A percentile compares a stretch with the other conserved stretches of the same genome.
phyloP scores from a whole-genome alignment of 2,797 vertebrate genomes.

The Sebastes matsubarae region DNA sequence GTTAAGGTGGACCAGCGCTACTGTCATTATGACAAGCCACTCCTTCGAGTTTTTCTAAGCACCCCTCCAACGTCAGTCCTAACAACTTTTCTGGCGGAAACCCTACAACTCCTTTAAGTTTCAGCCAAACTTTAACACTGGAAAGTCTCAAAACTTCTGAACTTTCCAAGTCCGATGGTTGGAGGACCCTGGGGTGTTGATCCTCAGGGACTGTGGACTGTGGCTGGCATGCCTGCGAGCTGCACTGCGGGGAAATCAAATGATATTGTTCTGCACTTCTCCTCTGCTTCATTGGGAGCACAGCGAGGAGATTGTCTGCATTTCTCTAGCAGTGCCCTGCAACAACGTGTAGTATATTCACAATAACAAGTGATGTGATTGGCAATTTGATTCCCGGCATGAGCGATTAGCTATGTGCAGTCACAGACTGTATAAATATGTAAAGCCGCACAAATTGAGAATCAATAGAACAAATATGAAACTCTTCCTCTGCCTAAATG shows the following conservation, averaged over 20 bases:
- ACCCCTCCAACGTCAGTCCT: too few relatives aligned
- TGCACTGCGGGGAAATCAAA: slow-evolving; percentile 59
- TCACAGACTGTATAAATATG: slow-evolving; percentile 29
- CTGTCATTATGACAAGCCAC: too few relatives aligned
- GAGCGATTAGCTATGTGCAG: slow-evolving; percentile 27
- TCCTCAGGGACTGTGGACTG: slow-evolving; percentile 43
- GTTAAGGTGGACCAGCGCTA: too few relatives aligned
- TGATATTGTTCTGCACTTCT: slow-evolving; percentile 59
- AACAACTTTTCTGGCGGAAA: too few relatives aligned
- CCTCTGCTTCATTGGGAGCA: slow-evolving; percentile 33
- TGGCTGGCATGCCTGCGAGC: slow-evolving; percentile 48
- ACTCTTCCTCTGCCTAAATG: slow-evolving; percentile 34
- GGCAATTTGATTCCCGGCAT: slow-evolving; percentile 47
- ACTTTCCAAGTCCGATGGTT: slow-evolving; percentile 23
- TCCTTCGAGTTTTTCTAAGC: too few relatives aligned
- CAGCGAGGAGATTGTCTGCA: slow-evolving; percentile 23
- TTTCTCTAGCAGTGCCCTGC: slow-evolving; percentile 4
- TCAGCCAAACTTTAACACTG: background rate
- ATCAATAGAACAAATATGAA: slow-evolving; percentile 42
- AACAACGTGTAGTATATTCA: slow-evolving; percentile 17
- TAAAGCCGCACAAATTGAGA: slow-evolving; percentile 52
- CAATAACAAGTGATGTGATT: slow-evolving; percentile 47
- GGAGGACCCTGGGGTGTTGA: slow-evolving; percentile 33
- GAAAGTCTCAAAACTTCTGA: background rate
- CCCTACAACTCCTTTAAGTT: background rate